Evolutionary conservation across 2,797 vertebrate genomes (phyloP).

Genomic region (Pyrocephalus nanus): DNA sequence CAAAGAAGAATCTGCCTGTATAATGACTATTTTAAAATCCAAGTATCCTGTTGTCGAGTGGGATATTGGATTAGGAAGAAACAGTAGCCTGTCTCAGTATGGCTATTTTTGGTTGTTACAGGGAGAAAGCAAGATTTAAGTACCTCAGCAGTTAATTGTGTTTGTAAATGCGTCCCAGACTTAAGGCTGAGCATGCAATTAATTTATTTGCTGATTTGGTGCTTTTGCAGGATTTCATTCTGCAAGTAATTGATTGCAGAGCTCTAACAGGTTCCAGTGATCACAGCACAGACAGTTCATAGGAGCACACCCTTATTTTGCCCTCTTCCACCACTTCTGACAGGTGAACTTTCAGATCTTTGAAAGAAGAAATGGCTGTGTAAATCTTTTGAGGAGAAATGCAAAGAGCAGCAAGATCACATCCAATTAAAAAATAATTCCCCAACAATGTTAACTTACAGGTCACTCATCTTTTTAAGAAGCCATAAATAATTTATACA

Average conservation of each 20-base stretch:
- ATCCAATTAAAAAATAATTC: conserved; percentile 73
- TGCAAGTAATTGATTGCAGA: not conserved
- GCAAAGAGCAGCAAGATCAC: conserved; percentile 18
- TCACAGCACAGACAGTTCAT: not conserved
- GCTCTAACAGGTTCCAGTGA: not conserved
- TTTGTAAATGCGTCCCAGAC: not conserved
- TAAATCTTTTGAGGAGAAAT: conserved; percentile 6
- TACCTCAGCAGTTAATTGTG: not conserved
- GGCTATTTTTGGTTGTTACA: not conserved
- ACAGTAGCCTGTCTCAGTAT: not conserved
- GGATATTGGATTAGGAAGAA: not conserved
- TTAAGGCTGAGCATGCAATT: not conserved
- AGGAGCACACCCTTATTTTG: not conserved
- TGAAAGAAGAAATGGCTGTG: conserved; percentile 2
- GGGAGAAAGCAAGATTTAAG: not conserved
- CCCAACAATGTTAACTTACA: conserved; percentile 55
- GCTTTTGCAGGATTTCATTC: not conserved
- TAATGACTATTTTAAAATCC: not conserved
- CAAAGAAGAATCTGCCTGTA: not conserved
- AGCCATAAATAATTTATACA: conserved; percentile 70
- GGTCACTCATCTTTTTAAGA: conserved; percentile 50
- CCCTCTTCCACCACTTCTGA: not conserved
- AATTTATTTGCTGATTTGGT: not conserved
- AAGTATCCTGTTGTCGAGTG: not conserved
- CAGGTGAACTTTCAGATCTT: not conserved